These are phyloP conservation scores for Drosophila flavopinicola DNA, from an alignment of 2,888 invertebrate species.

Conservation along the genomic window DNA sequence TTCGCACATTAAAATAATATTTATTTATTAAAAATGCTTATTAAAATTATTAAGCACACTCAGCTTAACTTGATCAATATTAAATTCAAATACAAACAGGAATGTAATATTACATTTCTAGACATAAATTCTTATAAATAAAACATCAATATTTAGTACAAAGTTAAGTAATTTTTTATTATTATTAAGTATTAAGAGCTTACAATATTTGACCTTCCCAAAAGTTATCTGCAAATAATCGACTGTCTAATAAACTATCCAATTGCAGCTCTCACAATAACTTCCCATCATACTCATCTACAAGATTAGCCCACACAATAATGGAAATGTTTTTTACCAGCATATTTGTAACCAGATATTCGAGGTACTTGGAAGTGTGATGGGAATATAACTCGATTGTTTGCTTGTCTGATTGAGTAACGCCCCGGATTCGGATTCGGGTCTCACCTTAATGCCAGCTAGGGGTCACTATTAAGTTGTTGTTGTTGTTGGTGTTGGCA, in stretches of 20 bases:
- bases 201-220: background rate
- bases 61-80: no score
- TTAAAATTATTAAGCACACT: no score
- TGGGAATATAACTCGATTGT: constrained; percentile 64
- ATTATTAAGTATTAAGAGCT: no score
- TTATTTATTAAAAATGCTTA: no score
- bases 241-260: background rate
- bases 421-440: constrained; percentile 29
- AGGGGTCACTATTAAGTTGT: constrained; percentile 14
- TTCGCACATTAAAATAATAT: no score
- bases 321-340: constrained; percentile 45
- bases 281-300: background rate
- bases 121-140: no score
- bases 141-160: no score
- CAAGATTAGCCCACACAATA: constrained; percentile 18
- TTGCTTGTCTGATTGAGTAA: constrained; percentile 64
- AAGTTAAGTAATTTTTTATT: no score
- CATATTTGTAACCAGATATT: constrained; percentile 54
- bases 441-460: constrained; percentile 42
- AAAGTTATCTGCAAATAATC: background rate
- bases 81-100: no score
- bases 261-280: background rate
- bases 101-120: no score
- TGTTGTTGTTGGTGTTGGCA: background rate
- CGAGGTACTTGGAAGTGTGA: constrained; percentile 20